phyloP scores from a whole-genome alignment of 2,797 vertebrate species.

The Sebastes oblongus region DNA sequence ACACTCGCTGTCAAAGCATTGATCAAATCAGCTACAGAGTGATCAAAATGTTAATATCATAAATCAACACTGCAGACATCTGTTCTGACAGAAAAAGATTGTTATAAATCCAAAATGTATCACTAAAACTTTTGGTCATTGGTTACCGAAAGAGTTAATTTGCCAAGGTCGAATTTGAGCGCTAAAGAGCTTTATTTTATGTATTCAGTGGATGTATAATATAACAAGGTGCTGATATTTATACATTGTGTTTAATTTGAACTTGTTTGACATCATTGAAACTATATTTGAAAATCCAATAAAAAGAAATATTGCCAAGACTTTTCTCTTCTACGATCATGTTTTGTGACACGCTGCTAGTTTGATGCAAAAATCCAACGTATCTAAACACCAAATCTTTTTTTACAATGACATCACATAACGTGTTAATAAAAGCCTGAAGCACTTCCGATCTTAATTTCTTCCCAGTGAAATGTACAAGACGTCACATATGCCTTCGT shows the following conservation, averaged over 20 bases:
- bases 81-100: neutral
- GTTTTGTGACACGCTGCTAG: neutral
- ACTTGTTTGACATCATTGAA: constrained; percentile 12
- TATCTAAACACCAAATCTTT: neutral
- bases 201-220: neutral
- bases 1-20: neutral
- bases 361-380: neutral
- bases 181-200: neutral
- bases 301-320: constrained; percentile 10
- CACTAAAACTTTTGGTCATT: neutral
- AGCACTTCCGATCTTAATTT: neutral
- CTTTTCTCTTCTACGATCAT: neutral
- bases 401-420: rapidly evolving
- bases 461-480: neutral
- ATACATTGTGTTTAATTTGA: neutral
- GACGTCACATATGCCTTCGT: neutral
- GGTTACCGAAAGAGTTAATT: neutral
- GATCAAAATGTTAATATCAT: neutral
- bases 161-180: neutral
- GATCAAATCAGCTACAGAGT: neutral
- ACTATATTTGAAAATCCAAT: constrained; percentile 36
- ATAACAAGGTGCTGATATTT: constrained; percentile 27
- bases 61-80: neutral
- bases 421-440: neutral
- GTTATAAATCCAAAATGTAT: neutral